Base-by-base conservation (phyloP, 1,140 invertebrate species). In the Rhopalosiphum padi region DNA sequence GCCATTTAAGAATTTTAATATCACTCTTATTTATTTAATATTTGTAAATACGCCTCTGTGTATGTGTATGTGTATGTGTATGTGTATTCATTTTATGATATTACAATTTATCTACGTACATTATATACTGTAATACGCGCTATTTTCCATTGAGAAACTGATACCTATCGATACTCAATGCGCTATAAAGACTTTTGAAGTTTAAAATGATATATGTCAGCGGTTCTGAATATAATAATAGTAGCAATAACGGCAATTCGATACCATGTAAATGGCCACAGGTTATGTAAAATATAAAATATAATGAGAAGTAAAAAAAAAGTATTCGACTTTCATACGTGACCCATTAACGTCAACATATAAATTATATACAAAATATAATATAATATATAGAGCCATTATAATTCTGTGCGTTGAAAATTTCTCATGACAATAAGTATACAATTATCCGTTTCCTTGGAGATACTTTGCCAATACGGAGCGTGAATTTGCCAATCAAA, bases 381-480 rank as follows among this genome's bases (percentile, higher is more conserved):
- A 51, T 51, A 51, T 51, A n/a, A 60, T 51, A 60, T 60, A n/a
- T 60, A 68, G 21, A 15, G 48, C 48, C 48, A 51, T 51, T 30
- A 43, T 46, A 18, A 3, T 51, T 51, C 25, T 46, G 22, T 30
- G 25, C 46, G 85, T 15, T 18, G 41, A 4, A 7, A 46, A 46
- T 21, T 46, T 35, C 30, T 25, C n/a, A 86, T 86, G 25, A 43
- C 85, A 46, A 86, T 86, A n/a, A 86, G 11, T 86, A 46, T 86
- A 86, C 48, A 35, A 53, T n/a, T 89, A 77, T 89, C 48, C n/a
- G 87, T 89, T 89, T 51, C 87, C 87, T 89, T 37, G 87, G 87
- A 53, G 48, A 89, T 48, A 53, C 46, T 21, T 53, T 9, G 87
- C 48, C 48, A 89, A 37, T 89, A 89, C n/a, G 15, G 25, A 43